A percentile compares a stretch with the other conserved stretches of the same genome.
Conservation (phyloP, 2,888 invertebrate genomes). For the Drosophila tripunctata region DNA sequence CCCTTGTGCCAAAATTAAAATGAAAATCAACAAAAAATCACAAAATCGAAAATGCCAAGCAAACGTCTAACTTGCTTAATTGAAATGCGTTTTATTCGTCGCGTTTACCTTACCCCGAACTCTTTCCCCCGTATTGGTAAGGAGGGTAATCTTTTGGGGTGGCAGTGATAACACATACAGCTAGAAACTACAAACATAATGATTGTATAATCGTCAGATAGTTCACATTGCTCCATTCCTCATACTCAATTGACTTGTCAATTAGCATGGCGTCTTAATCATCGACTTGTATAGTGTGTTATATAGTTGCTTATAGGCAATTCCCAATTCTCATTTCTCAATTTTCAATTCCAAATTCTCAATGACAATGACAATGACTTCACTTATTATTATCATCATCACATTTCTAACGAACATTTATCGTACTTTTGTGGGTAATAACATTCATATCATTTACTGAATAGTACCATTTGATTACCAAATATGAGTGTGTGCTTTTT, state of each 20-base stretch:
- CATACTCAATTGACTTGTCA: constrained; percentile 3
- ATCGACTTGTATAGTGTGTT: not conserved
- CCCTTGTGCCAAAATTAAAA: constrained; percentile 48
- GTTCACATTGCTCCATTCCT: not conserved
- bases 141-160: constrained; percentile 55
- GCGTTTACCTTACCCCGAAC: not conserved
- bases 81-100: constrained; percentile 46
- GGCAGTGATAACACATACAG: constrained; percentile 36
- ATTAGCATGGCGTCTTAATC: constrained; percentile 29
- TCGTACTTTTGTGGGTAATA: constrained; percentile 15
- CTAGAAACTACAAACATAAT: constrained; percentile 19
- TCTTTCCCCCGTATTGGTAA: not conserved
- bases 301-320: not conserved
- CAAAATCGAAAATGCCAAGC: constrained; percentile 25
- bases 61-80: constrained; percentile 30
- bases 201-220: constrained; percentile 33
- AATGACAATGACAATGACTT: not conserved
- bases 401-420: constrained; percentile 16
- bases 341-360: no score
- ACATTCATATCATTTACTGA: constrained; percentile 11
- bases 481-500: constrained; percentile 4
- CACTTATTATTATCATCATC: constrained; percentile 23
- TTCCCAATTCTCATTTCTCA: no score
- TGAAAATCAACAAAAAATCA: constrained; percentile 36
- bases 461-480: constrained; percentile 7